Conservation (phyloP, 2,888 invertebrate species). For the Plemyria rubiginata region DNA sequence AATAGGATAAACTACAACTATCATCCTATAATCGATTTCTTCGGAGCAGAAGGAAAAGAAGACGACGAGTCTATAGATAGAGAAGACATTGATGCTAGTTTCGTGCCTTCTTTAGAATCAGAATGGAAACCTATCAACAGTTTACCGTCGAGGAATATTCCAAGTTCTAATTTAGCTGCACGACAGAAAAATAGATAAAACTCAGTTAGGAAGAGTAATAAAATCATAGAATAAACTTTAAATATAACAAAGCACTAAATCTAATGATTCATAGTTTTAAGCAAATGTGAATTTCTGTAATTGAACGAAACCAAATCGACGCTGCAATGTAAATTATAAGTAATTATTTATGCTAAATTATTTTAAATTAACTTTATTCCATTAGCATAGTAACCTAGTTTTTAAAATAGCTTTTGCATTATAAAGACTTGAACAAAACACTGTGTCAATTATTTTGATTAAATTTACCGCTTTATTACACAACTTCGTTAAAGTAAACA, state of each 20-base stretch:
- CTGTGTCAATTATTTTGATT: conserved; percentile 23
- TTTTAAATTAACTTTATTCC: conserved; percentile 40
- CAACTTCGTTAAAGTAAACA: conserved; percentile 21
- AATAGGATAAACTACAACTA: conserved; percentile 91
- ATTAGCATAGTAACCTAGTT: conserved; percentile 24
- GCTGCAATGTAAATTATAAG: conserved; percentile 63
- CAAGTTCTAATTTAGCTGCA: conserved; percentile 37
- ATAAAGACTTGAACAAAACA: conserved; percentile 61
- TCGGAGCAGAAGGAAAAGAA: conserved; percentile 79
- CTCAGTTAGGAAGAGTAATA: conserved; percentile 1
- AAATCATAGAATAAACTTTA: not conserved
- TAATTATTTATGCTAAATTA: conserved; percentile 42
- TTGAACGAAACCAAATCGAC: conserved; percentile 71
- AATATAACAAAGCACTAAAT: not conserved
- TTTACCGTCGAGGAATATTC: conserved; percentile 58
- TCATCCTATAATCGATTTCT: conserved; percentile 93
- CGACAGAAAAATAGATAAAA: conserved; percentile 47
- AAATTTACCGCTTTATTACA: not conserved
- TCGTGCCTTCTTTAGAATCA: conserved; percentile 62
- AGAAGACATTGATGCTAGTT: conserved; percentile 65
- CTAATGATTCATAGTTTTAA: conserved; percentile 15
- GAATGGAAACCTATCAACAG: conserved; percentile 82
- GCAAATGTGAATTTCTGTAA: conserved; percentile 35
- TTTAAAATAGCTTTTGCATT: conserved; percentile 28
- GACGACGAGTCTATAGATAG: conserved; percentile 70